phyloP scores from a whole-genome alignment of 1,140 invertebrate genomes.

The Achatina immaculata region DNA sequence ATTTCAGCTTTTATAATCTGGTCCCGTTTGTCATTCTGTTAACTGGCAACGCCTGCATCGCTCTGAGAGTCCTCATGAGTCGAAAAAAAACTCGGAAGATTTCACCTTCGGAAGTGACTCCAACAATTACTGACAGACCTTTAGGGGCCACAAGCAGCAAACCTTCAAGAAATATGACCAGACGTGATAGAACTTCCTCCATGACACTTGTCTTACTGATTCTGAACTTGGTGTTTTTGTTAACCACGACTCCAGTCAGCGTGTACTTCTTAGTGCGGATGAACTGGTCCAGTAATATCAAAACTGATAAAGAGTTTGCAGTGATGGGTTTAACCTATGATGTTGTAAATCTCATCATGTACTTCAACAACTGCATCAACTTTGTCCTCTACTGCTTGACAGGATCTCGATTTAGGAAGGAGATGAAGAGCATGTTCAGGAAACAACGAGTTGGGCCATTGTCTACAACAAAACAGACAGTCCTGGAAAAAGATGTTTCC shows the following conservation, averaged over 20 bases:
- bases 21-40: constrained; percentile 48
- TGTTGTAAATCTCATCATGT: constrained; percentile 48
- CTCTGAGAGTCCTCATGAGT: constrained; percentile 36
- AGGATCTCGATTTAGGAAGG: constrained; percentile 52
- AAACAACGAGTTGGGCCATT: background rate
- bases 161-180: background rate
- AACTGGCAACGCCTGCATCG: constrained; percentile 50
- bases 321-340: constrained; percentile 29
- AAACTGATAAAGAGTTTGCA: background rate
- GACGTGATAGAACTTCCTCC: constrained; percentile 32
- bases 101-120: background rate
- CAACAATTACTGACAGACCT: background rate
- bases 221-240: constrained; percentile 50
- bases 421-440: constrained; percentile 36
- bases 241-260: constrained; percentile 48
- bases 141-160: background rate
- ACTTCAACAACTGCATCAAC: constrained; percentile 57
- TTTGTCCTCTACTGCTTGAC: constrained; percentile 59
- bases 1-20: constrained; percentile 49
- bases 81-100: constrained; percentile 11
- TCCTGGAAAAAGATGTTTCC: too few relatives aligned
- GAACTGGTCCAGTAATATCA: constrained; percentile 22
- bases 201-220: constrained; percentile 48
- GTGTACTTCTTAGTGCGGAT: constrained; percentile 48
- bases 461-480: too few relatives aligned